Percentiles rank a stretch among this genome's conserved stretches.
Conservation (phyloP, 2,113 vertebrate species). For the Chaenogobius annularis region DNA sequence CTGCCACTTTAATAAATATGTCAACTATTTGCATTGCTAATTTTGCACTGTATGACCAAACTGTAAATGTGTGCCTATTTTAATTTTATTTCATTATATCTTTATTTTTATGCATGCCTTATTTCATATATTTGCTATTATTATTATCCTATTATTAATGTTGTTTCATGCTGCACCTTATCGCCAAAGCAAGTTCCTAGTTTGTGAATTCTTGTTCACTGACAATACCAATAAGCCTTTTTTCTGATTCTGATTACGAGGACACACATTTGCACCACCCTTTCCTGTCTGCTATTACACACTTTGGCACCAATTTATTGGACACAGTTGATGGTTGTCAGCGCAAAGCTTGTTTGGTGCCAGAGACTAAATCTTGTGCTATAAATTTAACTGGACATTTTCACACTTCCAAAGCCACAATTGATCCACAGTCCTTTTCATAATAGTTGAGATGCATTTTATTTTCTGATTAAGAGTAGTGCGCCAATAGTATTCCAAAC, state of each 20-base stretch:
- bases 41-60: no score
- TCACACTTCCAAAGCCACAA: not conserved
- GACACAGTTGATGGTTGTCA: not conserved
- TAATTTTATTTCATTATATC: no score
- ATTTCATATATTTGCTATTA: no score
- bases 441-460: conserved; percentile 7
- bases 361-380: not conserved
- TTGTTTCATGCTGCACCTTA: no score
- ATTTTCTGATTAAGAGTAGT: not conserved
- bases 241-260: not conserved
- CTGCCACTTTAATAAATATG: no score
- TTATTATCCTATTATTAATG: no score
- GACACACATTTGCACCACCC: not conserved
- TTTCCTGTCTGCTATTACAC: not conserved
- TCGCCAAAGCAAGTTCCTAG: no score
- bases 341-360: not conserved
- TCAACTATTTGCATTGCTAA: no score
- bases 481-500: conserved; percentile 26
- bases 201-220: no score
- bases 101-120: no score
- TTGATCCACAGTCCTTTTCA: not conserved
- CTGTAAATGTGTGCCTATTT: no score
- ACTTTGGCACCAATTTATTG: not conserved
- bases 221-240: no score
- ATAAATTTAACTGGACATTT: not conserved